Base-by-base conservation (phyloP, 2,888 invertebrate genomes). In the Drosophila niveifrons region DNA sequence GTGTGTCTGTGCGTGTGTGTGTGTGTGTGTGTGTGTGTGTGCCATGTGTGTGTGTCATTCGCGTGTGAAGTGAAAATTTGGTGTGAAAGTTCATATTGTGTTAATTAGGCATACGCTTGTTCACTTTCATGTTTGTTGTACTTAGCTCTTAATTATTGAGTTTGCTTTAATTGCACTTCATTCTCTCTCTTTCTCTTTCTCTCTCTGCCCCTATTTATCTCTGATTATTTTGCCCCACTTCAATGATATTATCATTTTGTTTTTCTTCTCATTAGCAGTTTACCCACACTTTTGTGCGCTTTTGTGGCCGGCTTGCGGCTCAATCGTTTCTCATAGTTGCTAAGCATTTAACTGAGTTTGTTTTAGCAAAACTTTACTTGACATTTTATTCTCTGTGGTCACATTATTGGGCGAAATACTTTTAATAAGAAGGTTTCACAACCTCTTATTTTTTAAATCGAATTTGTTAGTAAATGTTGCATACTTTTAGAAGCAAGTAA, bases 31-130 rank as follows among this genome's bases (percentile, higher is more conserved):
- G 31, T 39, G 44, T 23, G 28, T 15, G 44, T 36, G 6, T 6
- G 23, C 23, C 23, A 23, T 23, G 13, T 56, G 17, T 56, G 17
- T 51, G 18, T 59, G 50, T 31, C 31, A 39, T 51, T 61, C 64
- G 53, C 53, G 53, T 64, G 72, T 18, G 29, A 52, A 31, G 41
- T 58, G 57, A 44, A 65, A 56, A 51, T 69, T 34, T 63, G 46
- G 56, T 76, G 74, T 57, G 53, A 76, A 66, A 66, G 51, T 58
- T 70, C 51, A 41, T 53, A 66, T 63, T 43, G 63, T 52, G 31
- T 50, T 59, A 64, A 78, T 73, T 78, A 66, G 63, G 57, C 44
- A 41, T 56, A 53, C 50, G 56, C 41, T 59, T 57, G 31, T 50
- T 68, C 39, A 59, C 29, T 65, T 77, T 62, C 41, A 55, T 68